phyloP scores from a whole-genome alignment of 2,797 vertebrate genomes.

The Mormyrops boulengeri region DNA sequence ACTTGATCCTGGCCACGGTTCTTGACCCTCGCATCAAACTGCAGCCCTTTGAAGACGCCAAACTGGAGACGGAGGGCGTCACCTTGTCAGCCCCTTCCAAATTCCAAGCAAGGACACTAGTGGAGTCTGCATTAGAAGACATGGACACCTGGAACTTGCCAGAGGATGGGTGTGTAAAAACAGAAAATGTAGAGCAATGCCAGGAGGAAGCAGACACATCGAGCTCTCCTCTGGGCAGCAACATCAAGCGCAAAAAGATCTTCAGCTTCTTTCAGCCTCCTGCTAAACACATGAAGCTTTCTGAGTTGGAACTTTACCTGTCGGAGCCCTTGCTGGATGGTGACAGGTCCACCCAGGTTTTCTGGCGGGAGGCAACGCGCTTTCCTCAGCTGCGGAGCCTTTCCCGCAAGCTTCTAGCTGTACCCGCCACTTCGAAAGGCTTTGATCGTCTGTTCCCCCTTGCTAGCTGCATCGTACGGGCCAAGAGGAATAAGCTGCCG shows the following conservation, averaged over 20 bases:
- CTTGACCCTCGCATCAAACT: conserved; percentile 65
- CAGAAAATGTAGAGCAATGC: conserved; percentile 25
- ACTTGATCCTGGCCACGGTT: conserved; percentile 57
- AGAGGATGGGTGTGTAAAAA: conserved; percentile 18
- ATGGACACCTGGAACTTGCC: not conserved
- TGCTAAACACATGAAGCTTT: conserved; percentile 42
- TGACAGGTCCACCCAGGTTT: conserved; percentile 38
- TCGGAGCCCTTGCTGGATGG: conserved; percentile 47
- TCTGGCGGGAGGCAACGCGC: conserved; percentile 53
- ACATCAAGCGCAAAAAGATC: conserved; percentile 52
- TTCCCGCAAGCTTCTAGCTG: conserved; percentile 54
- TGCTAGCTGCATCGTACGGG: conserved; percentile 54
- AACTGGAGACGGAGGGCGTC: conserved; percentile 23
- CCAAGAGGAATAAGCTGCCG: conserved; percentile 56
- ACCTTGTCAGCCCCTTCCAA: conserved; percentile 51
- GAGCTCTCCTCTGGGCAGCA: conserved; percentile 5
- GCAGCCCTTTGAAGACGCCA: conserved; percentile 53
- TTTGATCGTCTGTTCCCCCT: conserved; percentile 61
- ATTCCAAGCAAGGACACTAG: conserved; percentile 37
- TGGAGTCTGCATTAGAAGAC: conserved; percentile 39
- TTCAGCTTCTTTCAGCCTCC: conserved; percentile 42
- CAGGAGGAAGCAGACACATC: conserved; percentile 22
- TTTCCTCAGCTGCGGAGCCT: conserved; percentile 53
- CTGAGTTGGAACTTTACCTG: conserved; percentile 56
- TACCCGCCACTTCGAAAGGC: conserved; percentile 60